Evolutionary conservation across 2,797 vertebrate genomes (phyloP).

Genomic region (Dryobates pubescens): DNA sequence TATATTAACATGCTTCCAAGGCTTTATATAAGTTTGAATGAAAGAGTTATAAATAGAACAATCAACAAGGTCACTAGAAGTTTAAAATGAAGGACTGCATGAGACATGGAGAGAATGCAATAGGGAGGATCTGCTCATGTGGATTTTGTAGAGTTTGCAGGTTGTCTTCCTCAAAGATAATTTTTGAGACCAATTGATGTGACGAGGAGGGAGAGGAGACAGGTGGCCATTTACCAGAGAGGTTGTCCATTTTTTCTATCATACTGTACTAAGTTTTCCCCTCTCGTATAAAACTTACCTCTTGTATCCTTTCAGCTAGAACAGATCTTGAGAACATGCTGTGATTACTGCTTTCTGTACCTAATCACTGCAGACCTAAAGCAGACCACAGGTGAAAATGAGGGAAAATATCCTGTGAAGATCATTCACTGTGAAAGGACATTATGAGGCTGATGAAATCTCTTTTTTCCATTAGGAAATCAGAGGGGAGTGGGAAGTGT

Average conservation of each 20-base stretch:
- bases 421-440: background rate
- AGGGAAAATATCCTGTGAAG: background rate
- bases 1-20: background rate
- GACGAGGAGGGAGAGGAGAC: background rate
- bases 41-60: constrained; percentile 22
- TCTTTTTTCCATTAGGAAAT: background rate
- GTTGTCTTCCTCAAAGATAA: background rate
- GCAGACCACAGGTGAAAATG: background rate
- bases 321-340: background rate
- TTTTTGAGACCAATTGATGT: background rate
- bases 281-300: background rate
- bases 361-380: background rate
- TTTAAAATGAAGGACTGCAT: background rate
- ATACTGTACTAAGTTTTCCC: background rate
- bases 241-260: background rate
- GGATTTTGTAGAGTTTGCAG: background rate
- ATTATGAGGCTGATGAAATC: background rate
- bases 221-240: background rate
- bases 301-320: background rate
- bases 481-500: background rate
- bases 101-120: background rate
- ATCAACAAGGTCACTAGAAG: constrained; percentile 6
- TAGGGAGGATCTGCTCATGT: background rate
- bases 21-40: background rate
- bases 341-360: background rate